phyloP scores from a whole-genome alignment of 2,797 vertebrate genomes.

The Telmatherina bonti region DNA sequence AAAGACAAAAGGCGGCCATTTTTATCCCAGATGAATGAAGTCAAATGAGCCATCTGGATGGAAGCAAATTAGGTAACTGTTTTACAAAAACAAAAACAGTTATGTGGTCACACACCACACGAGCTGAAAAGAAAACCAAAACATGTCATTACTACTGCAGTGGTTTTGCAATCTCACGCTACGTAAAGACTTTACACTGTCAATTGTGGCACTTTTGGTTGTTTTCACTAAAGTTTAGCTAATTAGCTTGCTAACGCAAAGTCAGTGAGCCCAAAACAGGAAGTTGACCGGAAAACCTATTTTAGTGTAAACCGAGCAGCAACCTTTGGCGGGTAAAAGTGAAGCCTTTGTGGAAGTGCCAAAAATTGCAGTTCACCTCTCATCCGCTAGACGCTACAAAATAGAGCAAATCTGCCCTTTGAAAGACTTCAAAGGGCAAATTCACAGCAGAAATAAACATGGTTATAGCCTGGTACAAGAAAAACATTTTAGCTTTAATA shows the following conservation, averaged over 20 bases:
- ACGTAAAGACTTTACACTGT: background rate
- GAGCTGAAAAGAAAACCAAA: slow-evolving; percentile 17
- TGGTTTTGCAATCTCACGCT: background rate
- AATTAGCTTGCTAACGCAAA: background rate
- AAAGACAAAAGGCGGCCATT: slow-evolving; percentile 31
- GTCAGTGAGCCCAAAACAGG: background rate
- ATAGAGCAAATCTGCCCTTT: no score
- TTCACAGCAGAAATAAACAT: no score
- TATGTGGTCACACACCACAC: slow-evolving; percentile 5
- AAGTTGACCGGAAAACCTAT: background rate
- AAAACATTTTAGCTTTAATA: no score
- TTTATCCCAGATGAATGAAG: slow-evolving; percentile 33
- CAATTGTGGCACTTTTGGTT: background rate
- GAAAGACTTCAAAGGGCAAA: no score
- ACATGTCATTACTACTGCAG: background rate
- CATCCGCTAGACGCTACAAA: no score
- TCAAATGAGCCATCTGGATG: slow-evolving; percentile 44
- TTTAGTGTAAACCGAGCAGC: no score
- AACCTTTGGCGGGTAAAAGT: no score
- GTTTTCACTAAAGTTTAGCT: background rate
- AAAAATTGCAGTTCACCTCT: no score
- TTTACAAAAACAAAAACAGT: slow-evolving; percentile 12
- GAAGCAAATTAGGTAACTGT: slow-evolving; percentile 4
- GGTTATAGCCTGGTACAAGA: no score
- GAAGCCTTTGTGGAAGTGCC: no score